phyloP scores from a whole-genome alignment of 2,888 invertebrate species.

The Notodonta dromedarius region DNA sequence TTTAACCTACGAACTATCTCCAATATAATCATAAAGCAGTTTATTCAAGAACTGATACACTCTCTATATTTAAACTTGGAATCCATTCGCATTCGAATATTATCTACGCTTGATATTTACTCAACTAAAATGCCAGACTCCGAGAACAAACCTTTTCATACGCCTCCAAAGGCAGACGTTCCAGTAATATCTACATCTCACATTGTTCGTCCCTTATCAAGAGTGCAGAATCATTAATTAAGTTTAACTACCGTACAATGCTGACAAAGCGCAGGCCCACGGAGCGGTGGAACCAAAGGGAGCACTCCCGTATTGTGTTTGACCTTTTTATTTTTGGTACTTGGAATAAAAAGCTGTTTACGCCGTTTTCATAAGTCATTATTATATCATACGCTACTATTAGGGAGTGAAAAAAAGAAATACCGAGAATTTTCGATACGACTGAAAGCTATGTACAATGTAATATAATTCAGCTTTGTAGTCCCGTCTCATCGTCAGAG shows the following conservation, averaged over 20 bases:
- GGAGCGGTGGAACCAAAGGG: conserved; percentile 17
- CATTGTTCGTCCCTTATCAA: conserved; percentile 28
- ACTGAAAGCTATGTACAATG: conserved; percentile 32
- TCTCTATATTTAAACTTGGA: background rate
- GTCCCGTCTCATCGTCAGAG: conserved; percentile 30
- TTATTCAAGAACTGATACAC: background rate
- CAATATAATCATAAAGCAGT: background rate
- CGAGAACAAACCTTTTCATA: background rate
- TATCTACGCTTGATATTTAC: background rate
- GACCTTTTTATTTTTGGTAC: conserved; percentile 26
- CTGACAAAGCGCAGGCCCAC: conserved; percentile 24
- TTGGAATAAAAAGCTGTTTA: conserved; percentile 24
- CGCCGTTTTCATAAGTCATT: conserved; percentile 34
- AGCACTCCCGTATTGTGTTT: conserved; percentile 26
- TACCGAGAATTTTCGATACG: conserved; percentile 16
- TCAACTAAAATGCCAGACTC: background rate
- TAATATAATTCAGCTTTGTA: conserved; percentile 36
- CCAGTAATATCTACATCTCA: conserved; percentile 15
- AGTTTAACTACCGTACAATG: conserved; percentile 23
- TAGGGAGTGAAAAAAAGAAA: conserved; percentile 31
- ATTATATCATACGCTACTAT: conserved; percentile 37
- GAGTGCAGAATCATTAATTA: conserved; percentile 31
- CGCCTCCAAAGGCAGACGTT: conserved; percentile 14
- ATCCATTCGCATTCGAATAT: background rate
- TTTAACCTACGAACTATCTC: background rate